phyloP scores from a whole-genome alignment of 53 echinoderm and acorn worm genomes.

The Zoroaster sp. region DNA sequence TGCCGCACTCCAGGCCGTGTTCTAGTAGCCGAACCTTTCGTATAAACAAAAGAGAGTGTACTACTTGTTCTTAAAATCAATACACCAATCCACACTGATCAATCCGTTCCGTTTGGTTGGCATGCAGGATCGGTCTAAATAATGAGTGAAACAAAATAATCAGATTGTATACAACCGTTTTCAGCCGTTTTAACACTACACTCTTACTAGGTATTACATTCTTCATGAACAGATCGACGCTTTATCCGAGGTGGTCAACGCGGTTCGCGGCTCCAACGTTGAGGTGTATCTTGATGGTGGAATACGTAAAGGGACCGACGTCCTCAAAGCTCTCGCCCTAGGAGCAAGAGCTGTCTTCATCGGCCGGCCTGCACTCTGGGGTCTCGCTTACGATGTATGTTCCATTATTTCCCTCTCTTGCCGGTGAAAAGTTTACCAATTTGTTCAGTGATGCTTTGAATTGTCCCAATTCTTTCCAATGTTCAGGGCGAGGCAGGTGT shows the following conservation, averaged over 20 bases:
- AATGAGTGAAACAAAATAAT: not conserved
- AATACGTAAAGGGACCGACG: conserved; percentile 39
- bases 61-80: no score
- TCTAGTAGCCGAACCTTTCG: no score
- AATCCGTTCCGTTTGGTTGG: no score
- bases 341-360: conserved; percentile 48
- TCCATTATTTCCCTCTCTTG: not conserved
- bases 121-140: no score
- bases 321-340: conserved; percentile 13
- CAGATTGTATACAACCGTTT: not conserved
- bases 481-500: conserved; percentile 28
- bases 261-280: conserved; percentile 39
- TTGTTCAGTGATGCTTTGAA: not conserved
- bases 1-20: no score
- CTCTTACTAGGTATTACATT: no score
- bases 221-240: conserved; percentile 88
- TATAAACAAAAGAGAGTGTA: no score
- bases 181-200: no score
- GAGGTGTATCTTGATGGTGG: conserved; percentile 7
- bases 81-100: no score
- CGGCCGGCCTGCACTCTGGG: conserved; percentile 31
- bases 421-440: not conserved
- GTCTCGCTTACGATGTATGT: conserved; percentile 25
- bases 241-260: conserved; percentile 67
- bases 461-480: no score